Evolutionary conservation across 2,888 invertebrate genomes (phyloP).

Genomic region (Drosophila nigricruria): DNA sequence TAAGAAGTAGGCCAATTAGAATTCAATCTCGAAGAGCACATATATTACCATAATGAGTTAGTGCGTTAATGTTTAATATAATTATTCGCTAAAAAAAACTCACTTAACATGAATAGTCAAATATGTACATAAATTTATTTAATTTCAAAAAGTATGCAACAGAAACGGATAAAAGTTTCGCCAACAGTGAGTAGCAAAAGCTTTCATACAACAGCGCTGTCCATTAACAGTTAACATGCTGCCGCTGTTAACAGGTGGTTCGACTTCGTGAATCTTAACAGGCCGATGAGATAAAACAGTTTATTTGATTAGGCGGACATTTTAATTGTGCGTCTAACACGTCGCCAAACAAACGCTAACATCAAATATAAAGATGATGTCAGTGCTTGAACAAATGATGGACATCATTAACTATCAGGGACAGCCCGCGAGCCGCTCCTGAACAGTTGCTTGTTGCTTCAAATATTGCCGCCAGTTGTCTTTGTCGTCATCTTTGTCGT

Average conservation of each 20-base stretch:
- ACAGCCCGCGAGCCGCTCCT: constrained; percentile 52
- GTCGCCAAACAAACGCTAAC: constrained; percentile 32
- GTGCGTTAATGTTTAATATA: too few relatives aligned
- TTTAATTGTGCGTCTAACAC: constrained; percentile 67
- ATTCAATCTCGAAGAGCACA: background rate
- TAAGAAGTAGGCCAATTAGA: background rate
- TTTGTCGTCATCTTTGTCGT: constrained; percentile 43
- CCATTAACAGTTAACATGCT: constrained; percentile 25
- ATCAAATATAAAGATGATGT: constrained; percentile 9
- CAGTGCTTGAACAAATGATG: constrained; percentile 20
- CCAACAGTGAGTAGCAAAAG: constrained; percentile 7
- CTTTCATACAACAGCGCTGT: constrained; percentile 40
- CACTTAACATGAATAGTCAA: too few relatives aligned
- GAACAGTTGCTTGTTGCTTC: constrained; percentile 73
- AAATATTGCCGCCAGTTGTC: constrained; percentile 50
- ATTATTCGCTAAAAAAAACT: too few relatives aligned
- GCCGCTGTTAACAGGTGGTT: constrained; percentile 64
- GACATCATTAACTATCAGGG: constrained; percentile 23
- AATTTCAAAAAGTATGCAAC: background rate
- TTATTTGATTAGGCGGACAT: constrained; percentile 54
- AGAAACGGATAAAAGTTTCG: constrained; percentile 6
- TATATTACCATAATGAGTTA: background rate
- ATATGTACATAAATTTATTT: background rate
- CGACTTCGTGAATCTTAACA: constrained; percentile 21
- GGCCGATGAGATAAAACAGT: constrained; percentile 48